A percentile compares a stretch with the other conserved stretches of the same genome.
Conservation (phyloP, 2,797 vertebrate genomes). For the Alosa sapidissima region DNA sequence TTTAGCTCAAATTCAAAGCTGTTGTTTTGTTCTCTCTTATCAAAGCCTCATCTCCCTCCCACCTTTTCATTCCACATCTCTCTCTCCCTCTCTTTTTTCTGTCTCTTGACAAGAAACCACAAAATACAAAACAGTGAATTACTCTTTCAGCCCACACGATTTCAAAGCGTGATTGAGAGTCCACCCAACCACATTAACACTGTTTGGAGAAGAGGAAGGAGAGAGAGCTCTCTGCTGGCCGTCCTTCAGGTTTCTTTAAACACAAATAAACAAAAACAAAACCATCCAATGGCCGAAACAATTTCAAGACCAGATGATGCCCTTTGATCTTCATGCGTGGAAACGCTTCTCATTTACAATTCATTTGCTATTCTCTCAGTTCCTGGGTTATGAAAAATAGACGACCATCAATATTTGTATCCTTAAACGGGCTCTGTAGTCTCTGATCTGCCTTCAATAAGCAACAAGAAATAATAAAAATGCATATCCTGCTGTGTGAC, state of each 20-base stretch:
- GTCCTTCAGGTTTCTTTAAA: not conserved
- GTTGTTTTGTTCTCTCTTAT: constrained; percentile 17
- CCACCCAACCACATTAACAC: not conserved
- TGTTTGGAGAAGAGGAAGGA: not conserved
- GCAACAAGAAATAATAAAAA: constrained; percentile 36
- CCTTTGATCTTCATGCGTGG: not conserved
- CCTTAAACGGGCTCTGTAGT: not conserved
- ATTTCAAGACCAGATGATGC: not conserved
- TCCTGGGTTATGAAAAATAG: not conserved
- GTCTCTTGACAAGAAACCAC: constrained; percentile 20
- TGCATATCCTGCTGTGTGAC: constrained; percentile 36
- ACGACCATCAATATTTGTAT: not conserved
- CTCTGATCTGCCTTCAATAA: constrained; percentile 23
- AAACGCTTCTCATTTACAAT: not conserved
- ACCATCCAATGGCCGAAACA: not conserved
- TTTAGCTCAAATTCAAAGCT: constrained; percentile 27
- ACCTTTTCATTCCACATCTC: not conserved
- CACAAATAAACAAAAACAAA: not conserved
- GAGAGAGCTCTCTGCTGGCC: not conserved
- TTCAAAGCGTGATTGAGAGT: constrained; percentile 30
- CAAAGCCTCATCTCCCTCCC: constrained; percentile 20
- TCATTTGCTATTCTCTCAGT: not conserved
- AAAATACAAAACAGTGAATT: constrained; percentile 29
- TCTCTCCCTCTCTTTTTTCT: constrained; percentile 7
- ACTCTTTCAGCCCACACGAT: constrained; percentile 36